phyloP scores from a whole-genome alignment of 2,797 vertebrate species.

The Poecilia wingei region DNA sequence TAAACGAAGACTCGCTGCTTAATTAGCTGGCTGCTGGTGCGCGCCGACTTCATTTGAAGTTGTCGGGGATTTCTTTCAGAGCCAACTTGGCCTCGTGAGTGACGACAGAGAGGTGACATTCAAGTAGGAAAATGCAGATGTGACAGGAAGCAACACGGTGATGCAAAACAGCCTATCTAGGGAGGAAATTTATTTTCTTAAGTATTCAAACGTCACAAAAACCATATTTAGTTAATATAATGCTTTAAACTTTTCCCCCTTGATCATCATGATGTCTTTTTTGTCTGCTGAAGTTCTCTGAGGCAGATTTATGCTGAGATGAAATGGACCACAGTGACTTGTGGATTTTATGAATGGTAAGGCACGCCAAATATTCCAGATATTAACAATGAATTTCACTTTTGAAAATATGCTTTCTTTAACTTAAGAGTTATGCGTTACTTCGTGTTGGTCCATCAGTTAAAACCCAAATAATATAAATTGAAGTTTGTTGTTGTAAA shows the following conservation, averaged over 20 bases:
- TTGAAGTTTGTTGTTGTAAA: not conserved
- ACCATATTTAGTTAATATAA: not conserved
- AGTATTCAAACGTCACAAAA: not conserved
- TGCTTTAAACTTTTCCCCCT: not conserved
- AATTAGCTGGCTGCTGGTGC: conserved; percentile 76
- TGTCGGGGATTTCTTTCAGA: conserved; percentile 68
- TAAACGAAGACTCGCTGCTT: conserved; percentile 74
- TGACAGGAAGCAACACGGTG: conserved; percentile 9
- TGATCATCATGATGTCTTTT: not conserved
- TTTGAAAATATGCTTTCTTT: not conserved
- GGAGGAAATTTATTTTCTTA: not conserved
- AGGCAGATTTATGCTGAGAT: not conserved
- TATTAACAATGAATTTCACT: not conserved
- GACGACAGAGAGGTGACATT: conserved; percentile 71
- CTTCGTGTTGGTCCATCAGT: not conserved
- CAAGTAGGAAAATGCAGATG: conserved; percentile 25
- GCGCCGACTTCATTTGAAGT: conserved; percentile 75
- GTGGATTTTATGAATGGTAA: not conserved
- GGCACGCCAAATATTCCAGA: not conserved
- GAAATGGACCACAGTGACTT: not conserved
- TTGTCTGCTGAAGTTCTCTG: not conserved
- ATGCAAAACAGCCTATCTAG: conserved; percentile 1
- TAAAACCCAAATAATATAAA: not conserved
- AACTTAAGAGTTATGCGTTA: not conserved
- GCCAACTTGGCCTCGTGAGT: conserved; percentile 71